A percentile compares a stretch with the other conserved stretches of the same genome.
These are phyloP conservation scores for Drosophila erecta DNA, from an alignment of 1,140 invertebrate species.

Conservation along the genomic window DNA sequence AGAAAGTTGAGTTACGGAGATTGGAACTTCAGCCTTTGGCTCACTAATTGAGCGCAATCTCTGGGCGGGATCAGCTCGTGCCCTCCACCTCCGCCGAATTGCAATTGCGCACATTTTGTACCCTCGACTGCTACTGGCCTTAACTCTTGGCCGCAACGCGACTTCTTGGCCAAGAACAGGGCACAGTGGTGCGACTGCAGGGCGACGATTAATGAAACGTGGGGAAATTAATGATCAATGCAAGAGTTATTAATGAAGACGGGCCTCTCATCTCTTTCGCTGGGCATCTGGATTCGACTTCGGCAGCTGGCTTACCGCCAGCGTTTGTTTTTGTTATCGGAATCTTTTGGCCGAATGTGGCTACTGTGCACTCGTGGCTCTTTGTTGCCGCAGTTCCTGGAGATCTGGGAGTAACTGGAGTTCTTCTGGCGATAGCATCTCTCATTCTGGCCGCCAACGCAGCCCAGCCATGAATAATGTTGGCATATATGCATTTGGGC, in stretches of 20 bases:
- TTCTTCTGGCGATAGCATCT: constrained; percentile 18
- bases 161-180: background rate
- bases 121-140: constrained; percentile 38
- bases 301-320: constrained; percentile 34
- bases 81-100: constrained; percentile 2
- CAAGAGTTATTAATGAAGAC: constrained; percentile 73
- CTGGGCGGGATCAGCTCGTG: constrained; percentile 1
- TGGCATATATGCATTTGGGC: constrained; percentile 17
- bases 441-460: constrained; percentile 35
- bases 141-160: background rate
- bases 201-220: constrained; percentile 73
- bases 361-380: constrained; percentile 57
- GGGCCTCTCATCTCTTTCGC: constrained; percentile 2
- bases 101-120: constrained; percentile 39
- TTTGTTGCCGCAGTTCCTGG: constrained; percentile 14
- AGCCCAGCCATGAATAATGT: constrained; percentile 41
- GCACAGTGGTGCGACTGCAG: constrained; percentile 1
- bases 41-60: constrained; percentile 23
- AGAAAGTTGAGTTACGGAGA: too few relatives aligned
- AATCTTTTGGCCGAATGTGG: constrained; percentile 76
- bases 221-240: constrained; percentile 79
- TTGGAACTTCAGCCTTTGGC: too few relatives aligned
- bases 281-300: constrained; percentile 6
- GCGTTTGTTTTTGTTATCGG: constrained; percentile 57
- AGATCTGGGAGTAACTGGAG: background rate